Percentiles rank a stretch among this genome's conserved stretches.
phyloP scores from a whole-genome alignment of 1,140 invertebrate species.

The Schlechtendalia chinensis region DNA sequence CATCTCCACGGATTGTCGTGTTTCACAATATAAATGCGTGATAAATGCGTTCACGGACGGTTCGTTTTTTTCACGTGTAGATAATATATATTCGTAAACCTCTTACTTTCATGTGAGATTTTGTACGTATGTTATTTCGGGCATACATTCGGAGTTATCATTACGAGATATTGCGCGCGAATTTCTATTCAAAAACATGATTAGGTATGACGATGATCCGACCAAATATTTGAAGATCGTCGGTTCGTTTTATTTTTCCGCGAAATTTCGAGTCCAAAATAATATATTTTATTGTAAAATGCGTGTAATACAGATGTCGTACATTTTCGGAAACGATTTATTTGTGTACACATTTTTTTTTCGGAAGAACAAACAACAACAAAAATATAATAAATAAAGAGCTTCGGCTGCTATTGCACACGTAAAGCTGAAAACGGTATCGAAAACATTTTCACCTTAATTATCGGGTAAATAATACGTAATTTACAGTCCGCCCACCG shows the following conservation, averaged over 20 bases:
- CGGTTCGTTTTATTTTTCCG: no score
- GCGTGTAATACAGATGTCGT: neutral
- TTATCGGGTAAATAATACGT: constrained; percentile 6
- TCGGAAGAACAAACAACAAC: neutral
- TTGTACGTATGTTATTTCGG: no score
- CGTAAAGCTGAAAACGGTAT: neutral
- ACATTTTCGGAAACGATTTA: neutral
- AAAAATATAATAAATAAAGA: neutral
- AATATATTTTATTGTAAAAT: no score
- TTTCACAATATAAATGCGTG: constrained; percentile 12
- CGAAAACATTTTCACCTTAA: neutral
- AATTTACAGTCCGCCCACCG: neutral
- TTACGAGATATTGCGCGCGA: no score
- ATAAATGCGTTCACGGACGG: constrained; percentile 2
- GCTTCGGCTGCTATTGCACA: neutral
- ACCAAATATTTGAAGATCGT: no score
- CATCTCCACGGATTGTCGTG: constrained; percentile 8
- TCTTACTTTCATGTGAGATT: no score
- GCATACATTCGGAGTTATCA: no score
- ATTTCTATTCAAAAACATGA: no score
- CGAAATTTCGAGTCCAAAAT: no score
- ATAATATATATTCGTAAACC: neutral
- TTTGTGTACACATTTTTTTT: neutral
- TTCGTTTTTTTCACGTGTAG: neutral
- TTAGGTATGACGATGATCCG: no score